Evolutionary conservation across 1,140 invertebrate genomes (phyloP).

Genomic region (Lepidostoma basale): DNA sequence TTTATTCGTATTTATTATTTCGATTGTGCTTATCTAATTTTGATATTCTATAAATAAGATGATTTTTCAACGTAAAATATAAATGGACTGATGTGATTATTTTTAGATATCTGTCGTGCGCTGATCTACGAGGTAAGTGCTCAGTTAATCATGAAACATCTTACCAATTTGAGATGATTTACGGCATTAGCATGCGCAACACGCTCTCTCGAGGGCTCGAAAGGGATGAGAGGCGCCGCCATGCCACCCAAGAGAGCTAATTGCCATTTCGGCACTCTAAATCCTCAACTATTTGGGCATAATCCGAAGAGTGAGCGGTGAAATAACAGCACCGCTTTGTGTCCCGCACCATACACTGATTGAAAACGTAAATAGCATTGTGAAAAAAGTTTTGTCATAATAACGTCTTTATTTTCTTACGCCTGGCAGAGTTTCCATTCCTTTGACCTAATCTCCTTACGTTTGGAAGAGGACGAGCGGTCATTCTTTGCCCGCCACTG

Average conservation of each 20-base stretch:
- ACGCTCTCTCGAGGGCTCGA: too few relatives aligned
- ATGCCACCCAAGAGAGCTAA: conserved; percentile 44
- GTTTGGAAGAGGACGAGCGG: conserved; percentile 22
- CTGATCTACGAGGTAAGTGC: too few relatives aligned
- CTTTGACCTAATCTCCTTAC: conserved; percentile 45
- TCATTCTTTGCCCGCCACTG: conserved; percentile 7
- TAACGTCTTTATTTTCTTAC: conserved; percentile 43
- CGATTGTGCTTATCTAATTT: too few relatives aligned
- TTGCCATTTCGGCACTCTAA: conserved; percentile 34
- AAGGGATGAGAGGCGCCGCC: conserved; percentile 2
- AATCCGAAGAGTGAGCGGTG: conserved; percentile 40
- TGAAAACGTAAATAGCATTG: conserved; percentile 44
- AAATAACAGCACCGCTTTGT: conserved; percentile 41
- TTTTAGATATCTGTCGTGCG: too few relatives aligned
- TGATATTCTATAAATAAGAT: too few relatives aligned
- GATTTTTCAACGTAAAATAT: too few relatives aligned
- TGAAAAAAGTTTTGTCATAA: conserved; percentile 42
- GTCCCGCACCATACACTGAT: conserved; percentile 38
- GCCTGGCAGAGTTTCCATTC: conserved; percentile 21
- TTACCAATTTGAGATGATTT: too few relatives aligned
- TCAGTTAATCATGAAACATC: too few relatives aligned
- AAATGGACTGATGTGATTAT: too few relatives aligned
- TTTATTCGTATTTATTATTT: too few relatives aligned
- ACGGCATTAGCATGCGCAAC: too few relatives aligned
- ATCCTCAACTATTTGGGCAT: conserved; percentile 25